A percentile compares a stretch with the other conserved stretches of the same genome.
Evolutionary conservation across 2,797 vertebrate genomes (phyloP).

Genomic region (Phalanger gymnotis): DNA sequence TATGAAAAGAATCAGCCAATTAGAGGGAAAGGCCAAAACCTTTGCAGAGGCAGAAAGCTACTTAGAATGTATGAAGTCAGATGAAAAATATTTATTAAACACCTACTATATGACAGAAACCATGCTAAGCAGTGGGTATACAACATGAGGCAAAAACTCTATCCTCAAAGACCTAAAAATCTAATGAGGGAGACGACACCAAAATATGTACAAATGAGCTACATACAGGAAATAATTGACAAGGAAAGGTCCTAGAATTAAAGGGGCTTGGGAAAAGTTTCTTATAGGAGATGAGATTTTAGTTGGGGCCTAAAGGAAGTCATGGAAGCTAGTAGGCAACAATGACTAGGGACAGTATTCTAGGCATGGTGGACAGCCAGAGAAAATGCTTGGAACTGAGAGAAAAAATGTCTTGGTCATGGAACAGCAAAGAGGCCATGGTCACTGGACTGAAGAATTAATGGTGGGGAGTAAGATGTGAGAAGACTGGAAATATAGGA

Average conservation of each 20-base stretch:
- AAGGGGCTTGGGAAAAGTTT: not conserved
- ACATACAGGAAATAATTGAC: not conserved
- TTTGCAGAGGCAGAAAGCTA: not conserved
- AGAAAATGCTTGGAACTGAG: not conserved
- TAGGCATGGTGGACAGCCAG: not conserved
- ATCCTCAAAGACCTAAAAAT: not conserved
- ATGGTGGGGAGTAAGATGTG: not conserved
- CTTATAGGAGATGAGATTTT: not conserved
- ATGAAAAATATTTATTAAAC: not conserved
- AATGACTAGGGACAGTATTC: not conserved
- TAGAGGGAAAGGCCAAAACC: not conserved
- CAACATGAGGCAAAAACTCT: not conserved
- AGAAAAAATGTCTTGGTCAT: not conserved
- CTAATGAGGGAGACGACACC: not conserved
- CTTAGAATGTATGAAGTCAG: not conserved
- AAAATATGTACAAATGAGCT: not conserved
- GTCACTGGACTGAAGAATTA: not conserved
- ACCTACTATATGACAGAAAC: not conserved
- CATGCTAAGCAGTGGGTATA: not conserved
- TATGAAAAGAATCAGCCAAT: not conserved
- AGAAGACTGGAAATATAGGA: not conserved
- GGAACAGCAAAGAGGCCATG: not conserved
- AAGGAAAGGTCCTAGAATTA: not conserved
- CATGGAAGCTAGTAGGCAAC: not conserved
- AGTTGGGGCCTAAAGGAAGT: not conserved